Evolutionary conservation across 2,888 invertebrate genomes (phyloP).

Genomic region (Scaptomyza cyrtandrae): DNA sequence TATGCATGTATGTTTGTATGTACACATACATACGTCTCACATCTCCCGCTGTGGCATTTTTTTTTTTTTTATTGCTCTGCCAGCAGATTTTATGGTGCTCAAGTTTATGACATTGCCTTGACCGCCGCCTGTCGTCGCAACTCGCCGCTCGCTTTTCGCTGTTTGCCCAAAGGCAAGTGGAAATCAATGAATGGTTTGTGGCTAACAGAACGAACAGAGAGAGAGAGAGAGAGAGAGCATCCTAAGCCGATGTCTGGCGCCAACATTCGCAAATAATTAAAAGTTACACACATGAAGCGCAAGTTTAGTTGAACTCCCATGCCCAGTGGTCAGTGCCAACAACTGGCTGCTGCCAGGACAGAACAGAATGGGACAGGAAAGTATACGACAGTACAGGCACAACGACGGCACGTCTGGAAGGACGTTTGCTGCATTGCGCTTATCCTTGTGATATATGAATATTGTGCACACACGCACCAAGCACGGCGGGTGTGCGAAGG

Average conservation of each 20-base stretch:
- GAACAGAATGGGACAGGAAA: constrained; percentile 14
- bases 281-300: constrained; percentile 74
- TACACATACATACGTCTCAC: constrained; percentile 28
- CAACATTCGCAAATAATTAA: constrained; percentile 80
- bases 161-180: constrained; percentile 40
- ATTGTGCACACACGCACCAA: constrained; percentile 81
- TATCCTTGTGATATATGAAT: constrained; percentile 85
- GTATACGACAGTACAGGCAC: constrained; percentile 9
- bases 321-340: constrained; percentile 57
- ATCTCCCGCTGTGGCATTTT: constrained; percentile 78
- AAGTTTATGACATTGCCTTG: constrained; percentile 83
- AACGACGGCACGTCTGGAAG: constrained; percentile 80
- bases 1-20: not conserved
- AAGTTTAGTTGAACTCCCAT: constrained; percentile 51
- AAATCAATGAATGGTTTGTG: constrained; percentile 73
- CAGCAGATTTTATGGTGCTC: constrained; percentile 84
- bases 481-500: constrained; percentile 23
- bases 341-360: constrained; percentile 39
- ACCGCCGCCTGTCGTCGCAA: constrained; percentile 57
- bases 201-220: constrained; percentile 11
- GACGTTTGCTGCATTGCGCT: constrained; percentile 85
- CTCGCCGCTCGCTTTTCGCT: constrained; percentile 8
- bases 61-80: constrained; percentile 82
- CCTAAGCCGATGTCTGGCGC: constrained; percentile 80
- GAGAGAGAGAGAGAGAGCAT: constrained; percentile 22